phyloP scores from a whole-genome alignment of 1,140 invertebrate species.

The Notospermus geniculatus region DNA sequence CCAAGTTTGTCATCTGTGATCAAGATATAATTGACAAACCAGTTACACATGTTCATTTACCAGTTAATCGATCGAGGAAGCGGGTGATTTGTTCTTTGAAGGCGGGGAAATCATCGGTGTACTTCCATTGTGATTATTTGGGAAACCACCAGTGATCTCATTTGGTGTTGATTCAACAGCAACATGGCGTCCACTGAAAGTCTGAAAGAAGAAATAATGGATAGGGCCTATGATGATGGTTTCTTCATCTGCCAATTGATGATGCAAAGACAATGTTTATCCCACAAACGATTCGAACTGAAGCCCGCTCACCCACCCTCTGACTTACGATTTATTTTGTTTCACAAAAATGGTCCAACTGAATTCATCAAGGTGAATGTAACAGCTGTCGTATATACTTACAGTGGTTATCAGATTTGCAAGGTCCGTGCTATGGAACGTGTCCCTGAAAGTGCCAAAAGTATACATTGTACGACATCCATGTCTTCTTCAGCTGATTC shows the following conservation, averaged over 20 bases:
- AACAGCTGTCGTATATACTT: constrained; percentile 13
- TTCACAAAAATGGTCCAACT: too few species aligned
- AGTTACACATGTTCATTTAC: too few species aligned
- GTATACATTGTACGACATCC: too few species aligned
- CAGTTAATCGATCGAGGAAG: too few species aligned
- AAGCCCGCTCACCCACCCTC: background rate
- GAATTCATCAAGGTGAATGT: too few species aligned
- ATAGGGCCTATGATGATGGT: background rate
- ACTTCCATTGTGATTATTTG: constrained; percentile 33
- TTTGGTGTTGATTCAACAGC: constrained; percentile 41
- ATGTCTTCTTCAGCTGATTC: too few species aligned
- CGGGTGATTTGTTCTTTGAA: too few species aligned
- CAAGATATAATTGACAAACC: too few species aligned
- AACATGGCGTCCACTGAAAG: constrained; percentile 39
- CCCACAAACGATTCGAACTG: background rate
- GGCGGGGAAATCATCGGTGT: too few species aligned
- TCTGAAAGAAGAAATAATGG: constrained; percentile 29
- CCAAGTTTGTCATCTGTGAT: too few species aligned
- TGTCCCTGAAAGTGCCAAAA: constrained; percentile 15
- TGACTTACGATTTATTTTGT: background rate
- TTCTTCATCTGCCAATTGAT: background rate
- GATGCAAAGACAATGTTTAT: background rate
- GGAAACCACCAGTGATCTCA: constrained; percentile 39
- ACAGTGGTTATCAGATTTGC: constrained; percentile 23
- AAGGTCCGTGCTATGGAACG: constrained; percentile 21